These are phyloP conservation scores for Polydrusus cervinus DNA, from an alignment of 2,888 invertebrate species.

Conservation along the genomic window DNA sequence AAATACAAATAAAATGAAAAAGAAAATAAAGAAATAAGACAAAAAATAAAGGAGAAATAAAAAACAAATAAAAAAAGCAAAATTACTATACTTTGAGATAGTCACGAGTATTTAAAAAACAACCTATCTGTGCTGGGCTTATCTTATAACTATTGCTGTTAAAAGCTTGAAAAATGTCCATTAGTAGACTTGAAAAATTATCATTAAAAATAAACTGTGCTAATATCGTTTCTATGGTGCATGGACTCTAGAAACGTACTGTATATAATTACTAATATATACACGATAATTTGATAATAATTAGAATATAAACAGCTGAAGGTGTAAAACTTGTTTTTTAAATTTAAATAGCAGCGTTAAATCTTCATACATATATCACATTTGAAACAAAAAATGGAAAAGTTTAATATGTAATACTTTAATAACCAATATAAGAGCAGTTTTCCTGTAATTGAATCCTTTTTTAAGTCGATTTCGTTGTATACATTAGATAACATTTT, in stretches of 20 bases:
- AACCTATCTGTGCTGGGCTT: no score
- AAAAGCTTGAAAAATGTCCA: no score
- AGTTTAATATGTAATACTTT: not conserved
- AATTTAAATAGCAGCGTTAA: constrained; percentile 1
- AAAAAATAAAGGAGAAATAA: no score
- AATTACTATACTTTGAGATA: no score
- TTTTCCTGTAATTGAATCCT: not conserved
- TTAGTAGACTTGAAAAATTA: constrained; percentile 1
- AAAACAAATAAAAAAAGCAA: no score
- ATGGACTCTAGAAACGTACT: constrained; percentile 4
- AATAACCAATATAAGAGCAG: not conserved
- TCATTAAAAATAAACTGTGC: constrained; percentile 8
- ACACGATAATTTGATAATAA: constrained; percentile 2
- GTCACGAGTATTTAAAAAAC: no score
- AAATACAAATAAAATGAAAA: no score
- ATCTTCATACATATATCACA: constrained; percentile 12
- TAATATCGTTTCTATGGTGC: not conserved
- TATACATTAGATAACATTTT: constrained; percentile 14
- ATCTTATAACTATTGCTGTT: no score
- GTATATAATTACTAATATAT: not conserved
- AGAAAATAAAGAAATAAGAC: no score
- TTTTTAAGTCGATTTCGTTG: constrained; percentile 15
- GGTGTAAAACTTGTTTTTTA: constrained; percentile 15
- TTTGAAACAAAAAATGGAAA: constrained; percentile 12
- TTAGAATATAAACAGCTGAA: not conserved